Conservation (phyloP, 2,888 invertebrate species). For the Hymenopus coronatus region DNA sequence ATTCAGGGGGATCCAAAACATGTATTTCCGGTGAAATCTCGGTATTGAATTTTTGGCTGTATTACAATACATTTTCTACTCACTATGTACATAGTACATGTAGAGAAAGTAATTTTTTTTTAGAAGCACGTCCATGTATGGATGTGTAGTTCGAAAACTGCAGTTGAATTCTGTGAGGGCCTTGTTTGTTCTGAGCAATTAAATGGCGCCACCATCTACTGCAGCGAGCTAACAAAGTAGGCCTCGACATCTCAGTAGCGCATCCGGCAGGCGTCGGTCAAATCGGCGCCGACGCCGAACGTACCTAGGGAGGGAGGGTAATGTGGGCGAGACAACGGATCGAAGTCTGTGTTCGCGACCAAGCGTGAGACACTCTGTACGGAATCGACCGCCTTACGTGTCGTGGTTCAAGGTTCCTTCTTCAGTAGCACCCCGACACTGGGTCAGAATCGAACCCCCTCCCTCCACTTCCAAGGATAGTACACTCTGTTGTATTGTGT, state of each 20-base stretch:
- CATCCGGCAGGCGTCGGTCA: background rate
- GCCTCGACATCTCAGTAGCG: background rate
- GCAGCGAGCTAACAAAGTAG: background rate
- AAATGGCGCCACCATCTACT: no score
- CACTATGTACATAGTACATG: no score
- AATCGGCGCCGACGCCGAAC: constrained; percentile 12
- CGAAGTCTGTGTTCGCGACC: background rate
- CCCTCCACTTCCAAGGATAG: background rate
- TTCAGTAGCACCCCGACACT: background rate
- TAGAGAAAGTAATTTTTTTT: no score
- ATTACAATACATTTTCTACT: no score
- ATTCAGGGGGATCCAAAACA: no score
- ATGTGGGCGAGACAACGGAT: background rate
- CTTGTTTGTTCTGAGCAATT: no score
- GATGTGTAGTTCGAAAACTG: no score
- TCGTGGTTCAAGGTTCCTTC: background rate
- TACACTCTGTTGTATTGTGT: background rate
- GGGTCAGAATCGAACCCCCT: background rate
- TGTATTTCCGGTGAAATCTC: no score
- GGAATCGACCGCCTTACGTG: background rate
- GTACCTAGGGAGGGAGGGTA: background rate
- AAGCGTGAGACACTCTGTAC: background rate
- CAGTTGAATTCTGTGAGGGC: no score
- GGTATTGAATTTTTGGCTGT: no score
- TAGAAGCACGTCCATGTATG: no score